Conservation (phyloP, 2,888 invertebrate species). For the Drosophila setosimentum region DNA sequence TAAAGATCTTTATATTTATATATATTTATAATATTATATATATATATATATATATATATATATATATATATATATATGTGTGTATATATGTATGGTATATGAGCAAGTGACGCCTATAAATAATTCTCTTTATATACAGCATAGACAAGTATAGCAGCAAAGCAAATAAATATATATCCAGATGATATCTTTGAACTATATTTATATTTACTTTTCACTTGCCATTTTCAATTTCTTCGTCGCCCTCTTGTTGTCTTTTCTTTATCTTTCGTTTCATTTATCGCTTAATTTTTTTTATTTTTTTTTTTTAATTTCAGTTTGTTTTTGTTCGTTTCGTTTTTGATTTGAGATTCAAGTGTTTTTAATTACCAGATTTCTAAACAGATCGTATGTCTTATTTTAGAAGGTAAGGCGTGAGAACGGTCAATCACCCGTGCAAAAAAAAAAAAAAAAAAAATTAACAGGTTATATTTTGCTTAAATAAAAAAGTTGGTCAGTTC, state of each 20-base stretch:
- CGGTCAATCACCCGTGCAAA: constrained; percentile 9
- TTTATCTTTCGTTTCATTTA: constrained; percentile 9
- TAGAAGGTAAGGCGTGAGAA: background rate
- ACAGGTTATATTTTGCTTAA: background rate
- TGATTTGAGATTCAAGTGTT: constrained; percentile 5
- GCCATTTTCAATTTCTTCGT: constrained; percentile 23
- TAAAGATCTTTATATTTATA: constrained; percentile 3
- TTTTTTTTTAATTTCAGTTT: constrained; percentile 3
- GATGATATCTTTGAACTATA: constrained; percentile 57
- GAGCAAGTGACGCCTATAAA: constrained; percentile 73
- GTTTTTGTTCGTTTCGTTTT: background rate
- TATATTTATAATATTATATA: constrained; percentile 20
- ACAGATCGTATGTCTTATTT: background rate
- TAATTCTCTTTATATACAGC: constrained; percentile 45
- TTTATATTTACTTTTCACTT: constrained; percentile 48
- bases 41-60: constrained; percentile 26
- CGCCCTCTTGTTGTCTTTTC: constrained; percentile 6
- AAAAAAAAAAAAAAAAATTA: background rate
- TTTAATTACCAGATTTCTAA: constrained; percentile 7
- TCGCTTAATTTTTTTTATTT: background rate
- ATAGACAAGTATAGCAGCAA: constrained; percentile 8
- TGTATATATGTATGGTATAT: constrained; percentile 29
- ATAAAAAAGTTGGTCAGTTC: background rate
- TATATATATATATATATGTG: constrained; percentile 21
- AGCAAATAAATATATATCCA: constrained; percentile 21